Evolutionary conservation across 2,113 vertebrate species (phyloP).

Genomic region (Accipiter cooperii): DNA sequence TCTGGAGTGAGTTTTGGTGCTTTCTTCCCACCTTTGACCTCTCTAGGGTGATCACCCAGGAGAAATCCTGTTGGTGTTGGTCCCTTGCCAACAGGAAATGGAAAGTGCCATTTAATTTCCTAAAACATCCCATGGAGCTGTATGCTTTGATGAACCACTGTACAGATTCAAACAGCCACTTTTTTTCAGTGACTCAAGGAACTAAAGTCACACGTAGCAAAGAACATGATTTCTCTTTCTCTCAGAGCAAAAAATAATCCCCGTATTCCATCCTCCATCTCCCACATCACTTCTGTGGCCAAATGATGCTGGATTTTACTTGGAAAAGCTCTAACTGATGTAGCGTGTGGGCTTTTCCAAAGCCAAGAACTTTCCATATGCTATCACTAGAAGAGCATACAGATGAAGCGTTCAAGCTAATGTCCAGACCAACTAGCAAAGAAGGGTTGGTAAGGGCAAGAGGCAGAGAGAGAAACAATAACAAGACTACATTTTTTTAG

Average conservation of each 20-base stretch:
- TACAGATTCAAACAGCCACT: not conserved
- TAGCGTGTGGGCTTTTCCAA: not conserved
- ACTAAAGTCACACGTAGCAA: not conserved
- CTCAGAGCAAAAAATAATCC: not conserved
- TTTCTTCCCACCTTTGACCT: not conserved
- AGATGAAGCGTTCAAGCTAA: not conserved
- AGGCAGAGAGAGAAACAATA: not conserved
- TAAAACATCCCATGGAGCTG: not conserved
- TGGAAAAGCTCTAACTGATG: not conserved
- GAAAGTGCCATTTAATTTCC: not conserved
- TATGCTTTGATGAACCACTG: not conserved
- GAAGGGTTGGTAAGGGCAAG: not conserved
- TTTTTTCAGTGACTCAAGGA: not conserved
- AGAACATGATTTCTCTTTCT: not conserved
- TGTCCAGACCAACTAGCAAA: not conserved
- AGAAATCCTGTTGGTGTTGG: not conserved
- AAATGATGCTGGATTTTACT: not conserved
- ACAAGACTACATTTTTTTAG: not conserved
- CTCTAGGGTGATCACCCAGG: not conserved
- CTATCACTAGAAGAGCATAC: not conserved
- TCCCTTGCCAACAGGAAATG: not conserved
- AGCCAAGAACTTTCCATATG: not conserved
- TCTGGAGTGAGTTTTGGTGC: not conserved
- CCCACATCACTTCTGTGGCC: rapidly evolving
- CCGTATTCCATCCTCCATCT: not conserved